Evolutionary conservation across 2,888 invertebrate species (phyloP).

Genomic region (Idaea aversata): DNA sequence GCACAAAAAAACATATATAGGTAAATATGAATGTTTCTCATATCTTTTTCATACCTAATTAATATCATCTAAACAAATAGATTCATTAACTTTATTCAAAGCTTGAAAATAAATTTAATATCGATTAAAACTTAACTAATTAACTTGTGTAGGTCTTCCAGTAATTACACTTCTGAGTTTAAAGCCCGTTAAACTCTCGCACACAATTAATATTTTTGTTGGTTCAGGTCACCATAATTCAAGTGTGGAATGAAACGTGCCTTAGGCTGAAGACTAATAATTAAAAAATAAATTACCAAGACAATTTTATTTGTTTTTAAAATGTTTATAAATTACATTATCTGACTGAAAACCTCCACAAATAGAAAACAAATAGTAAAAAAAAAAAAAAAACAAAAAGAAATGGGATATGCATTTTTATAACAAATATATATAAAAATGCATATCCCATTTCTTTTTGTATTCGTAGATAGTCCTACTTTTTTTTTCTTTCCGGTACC

Average conservation of each 20-base stretch:
- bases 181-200: slow-evolving; percentile 11
- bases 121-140: slow-evolving; percentile 25
- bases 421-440: too few species aligned
- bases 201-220: slow-evolving; percentile 68
- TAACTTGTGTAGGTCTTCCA: slow-evolving; percentile 28
- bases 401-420: too few species aligned
- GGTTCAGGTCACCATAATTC: slow-evolving; percentile 59
- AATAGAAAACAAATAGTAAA: too few species aligned
- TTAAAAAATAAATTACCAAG: slow-evolving; percentile 9
- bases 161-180: slow-evolving; percentile 15
- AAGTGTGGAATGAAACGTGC: slow-evolving; percentile 32
- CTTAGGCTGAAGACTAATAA: slow-evolving; percentile 17
- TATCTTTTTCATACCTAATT: slow-evolving; percentile 20
- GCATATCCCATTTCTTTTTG: too few species aligned
- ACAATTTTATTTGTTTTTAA: slow-evolving; percentile 7
- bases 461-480: too few species aligned
- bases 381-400: too few species aligned
- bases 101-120: slow-evolving; percentile 33
- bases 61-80: background rate
- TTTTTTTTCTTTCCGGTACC: too few species aligned
- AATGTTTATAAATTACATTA: background rate
- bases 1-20: too few species aligned
- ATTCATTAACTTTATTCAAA: slow-evolving; percentile 19
- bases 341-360: too few species aligned
- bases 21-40: background rate